Evolutionary conservation across 2,797 vertebrate genomes (phyloP).

Genomic region (Balearica regulorum): DNA sequence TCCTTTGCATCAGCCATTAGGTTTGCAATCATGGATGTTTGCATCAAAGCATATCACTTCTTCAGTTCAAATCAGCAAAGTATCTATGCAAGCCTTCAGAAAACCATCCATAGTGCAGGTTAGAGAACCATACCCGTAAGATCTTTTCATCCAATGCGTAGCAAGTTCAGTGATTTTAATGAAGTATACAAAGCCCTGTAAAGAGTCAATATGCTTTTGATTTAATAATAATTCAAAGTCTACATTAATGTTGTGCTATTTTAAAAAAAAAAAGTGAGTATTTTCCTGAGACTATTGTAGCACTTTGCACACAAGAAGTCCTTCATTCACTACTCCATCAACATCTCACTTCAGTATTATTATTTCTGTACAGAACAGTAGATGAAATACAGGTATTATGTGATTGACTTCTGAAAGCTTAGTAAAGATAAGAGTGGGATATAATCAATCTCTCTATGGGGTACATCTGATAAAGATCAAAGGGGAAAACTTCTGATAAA

Average conservation of each 20-base stretch:
- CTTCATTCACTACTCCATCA: background rate
- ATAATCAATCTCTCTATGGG: conserved; percentile 1
- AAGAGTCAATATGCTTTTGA: background rate
- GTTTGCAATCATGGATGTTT: background rate
- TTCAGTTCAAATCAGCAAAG: background rate
- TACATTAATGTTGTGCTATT: background rate
- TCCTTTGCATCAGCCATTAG: background rate
- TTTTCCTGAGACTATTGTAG: background rate
- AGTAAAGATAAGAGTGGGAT: conserved; percentile 53
- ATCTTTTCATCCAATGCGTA: background rate
- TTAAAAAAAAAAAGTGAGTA: background rate
- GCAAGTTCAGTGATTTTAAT: background rate
- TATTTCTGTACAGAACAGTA: background rate
- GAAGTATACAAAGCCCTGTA: background rate
- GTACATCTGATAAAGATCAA: conserved; percentile 67
- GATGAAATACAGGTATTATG: background rate
- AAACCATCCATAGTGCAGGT: background rate
- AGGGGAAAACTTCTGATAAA: conserved; percentile 48
- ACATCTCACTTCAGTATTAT: background rate
- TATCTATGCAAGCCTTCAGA: background rate
- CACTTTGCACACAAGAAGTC: background rate
- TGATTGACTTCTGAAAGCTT: background rate
- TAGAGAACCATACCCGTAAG: background rate
- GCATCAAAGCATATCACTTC: background rate
- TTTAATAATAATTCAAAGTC: background rate